Conservation (phyloP, 2,113 vertebrate genomes). For the Thermophis baileyi region DNA sequence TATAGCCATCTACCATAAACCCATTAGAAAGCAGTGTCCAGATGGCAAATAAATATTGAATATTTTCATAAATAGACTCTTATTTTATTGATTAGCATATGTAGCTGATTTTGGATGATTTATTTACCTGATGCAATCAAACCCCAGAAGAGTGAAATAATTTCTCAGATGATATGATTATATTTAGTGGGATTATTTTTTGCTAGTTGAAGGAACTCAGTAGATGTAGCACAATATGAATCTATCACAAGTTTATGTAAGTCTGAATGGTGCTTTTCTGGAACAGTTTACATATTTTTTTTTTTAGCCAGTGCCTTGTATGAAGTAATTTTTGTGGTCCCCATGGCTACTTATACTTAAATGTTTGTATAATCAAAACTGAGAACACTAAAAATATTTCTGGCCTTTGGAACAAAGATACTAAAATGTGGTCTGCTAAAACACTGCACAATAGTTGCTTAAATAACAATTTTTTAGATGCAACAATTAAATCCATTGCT, state of each 20-base stretch:
- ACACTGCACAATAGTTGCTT: slow-evolving; percentile 20
- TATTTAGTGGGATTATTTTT: not conserved
- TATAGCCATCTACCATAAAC: not conserved
- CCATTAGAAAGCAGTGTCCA: slow-evolving; percentile 7
- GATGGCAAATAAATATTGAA: slow-evolving; percentile 15
- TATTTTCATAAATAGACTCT: slow-evolving; percentile 25
- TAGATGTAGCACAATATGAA: not conserved
- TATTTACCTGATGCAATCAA: slow-evolving; percentile 16
- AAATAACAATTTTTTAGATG: slow-evolving; percentile 25
- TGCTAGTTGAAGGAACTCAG: not conserved
- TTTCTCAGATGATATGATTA: not conserved
- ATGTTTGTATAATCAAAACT: slow-evolving; percentile 2
- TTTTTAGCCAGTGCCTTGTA: not conserved
- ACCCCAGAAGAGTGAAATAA: slow-evolving; percentile 10
- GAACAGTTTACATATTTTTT: not conserved
- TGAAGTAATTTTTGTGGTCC: not conserved
- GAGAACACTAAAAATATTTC: slow-evolving; percentile 20
- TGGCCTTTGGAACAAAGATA: slow-evolving; percentile 21
- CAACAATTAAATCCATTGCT: slow-evolving; percentile 23
- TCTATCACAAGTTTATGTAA: not conserved
- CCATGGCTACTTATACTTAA: not conserved
- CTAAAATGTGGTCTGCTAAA: not conserved
- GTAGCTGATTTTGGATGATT: slow-evolving; percentile 1
- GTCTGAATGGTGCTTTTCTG: slow-evolving; percentile 5
- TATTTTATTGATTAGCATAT: slow-evolving; percentile 3